phyloP scores from a whole-genome alignment of 2,888 invertebrate genomes.

The Cartodere bifasciata region DNA sequence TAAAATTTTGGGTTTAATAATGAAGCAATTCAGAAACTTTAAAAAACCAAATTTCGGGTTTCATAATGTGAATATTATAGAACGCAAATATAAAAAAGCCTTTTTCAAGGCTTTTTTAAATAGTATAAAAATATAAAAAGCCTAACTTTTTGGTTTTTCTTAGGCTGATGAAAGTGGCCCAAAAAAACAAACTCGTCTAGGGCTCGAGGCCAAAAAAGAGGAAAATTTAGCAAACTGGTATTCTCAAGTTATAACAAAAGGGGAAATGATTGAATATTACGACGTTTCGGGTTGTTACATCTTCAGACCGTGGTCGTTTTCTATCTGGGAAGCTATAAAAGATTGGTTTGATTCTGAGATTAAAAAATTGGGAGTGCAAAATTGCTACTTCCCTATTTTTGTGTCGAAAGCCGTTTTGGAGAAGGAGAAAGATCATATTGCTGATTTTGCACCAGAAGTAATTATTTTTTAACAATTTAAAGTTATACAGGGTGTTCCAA shows the following conservation, averaged over 20 bases:
- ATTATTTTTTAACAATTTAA: constrained; percentile 2
- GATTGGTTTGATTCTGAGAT: constrained; percentile 78
- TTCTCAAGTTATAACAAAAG: constrained; percentile 81
- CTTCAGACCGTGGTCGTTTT: constrained; percentile 91
- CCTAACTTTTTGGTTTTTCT: constrained; percentile 9
- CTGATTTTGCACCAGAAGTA: constrained; percentile 98
- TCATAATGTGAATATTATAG: too few species aligned
- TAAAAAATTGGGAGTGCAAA: constrained; percentile 84
- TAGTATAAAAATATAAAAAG: too few species aligned
- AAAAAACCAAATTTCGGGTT: too few species aligned
- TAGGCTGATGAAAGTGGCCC: constrained; percentile 37
- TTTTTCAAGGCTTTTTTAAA: too few species aligned
- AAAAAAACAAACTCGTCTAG: constrained; percentile 88
- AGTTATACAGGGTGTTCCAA: too few species aligned
- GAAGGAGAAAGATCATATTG: constrained; percentile 92
- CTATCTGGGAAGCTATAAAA: constrained; percentile 88
- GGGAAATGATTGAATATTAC: constrained; percentile 98
- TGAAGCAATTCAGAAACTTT: too few species aligned
- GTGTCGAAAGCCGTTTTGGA: constrained; percentile 84
- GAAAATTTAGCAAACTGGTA: constrained; percentile 97
- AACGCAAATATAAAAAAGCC: too few species aligned
- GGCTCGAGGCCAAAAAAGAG: constrained; percentile 85
- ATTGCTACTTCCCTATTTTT: constrained; percentile 98
- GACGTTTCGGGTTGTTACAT: constrained; percentile 99
- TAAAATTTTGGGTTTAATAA: too few species aligned